Evolutionary conservation across 2,888 invertebrate genomes (phyloP), one percentile per base, ranked within the genome.

Genomic region (Hylaea fasciaria): DNA sequence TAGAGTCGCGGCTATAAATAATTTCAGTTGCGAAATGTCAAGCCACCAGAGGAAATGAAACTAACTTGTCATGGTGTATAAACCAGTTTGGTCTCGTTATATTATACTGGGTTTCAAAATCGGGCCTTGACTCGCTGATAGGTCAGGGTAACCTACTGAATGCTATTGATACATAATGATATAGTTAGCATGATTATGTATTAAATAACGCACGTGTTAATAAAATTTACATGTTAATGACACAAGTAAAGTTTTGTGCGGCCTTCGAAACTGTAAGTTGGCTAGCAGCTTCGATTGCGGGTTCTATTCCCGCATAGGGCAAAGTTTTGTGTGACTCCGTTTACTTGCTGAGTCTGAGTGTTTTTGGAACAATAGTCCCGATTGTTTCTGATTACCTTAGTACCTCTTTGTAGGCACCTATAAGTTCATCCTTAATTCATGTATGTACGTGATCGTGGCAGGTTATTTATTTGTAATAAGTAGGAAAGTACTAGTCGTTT

Each of bases 101-200:
- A 54, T 55, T 54, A 53, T 52, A 57, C 43, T 46, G 49, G 41
- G 58, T 72, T 70, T 68, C 68, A 68, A 71, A 68, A 65, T 35
- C 17, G 39, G 54, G 57, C 71, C 74, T 70, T 73, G 71, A 62
- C 62, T 55, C 65, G 16, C 40, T 13, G 40, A 47, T 55, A 52
- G 65, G 65, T 64, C 70, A 70, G 61, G 69, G 70, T 17, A 44
- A 60, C 10, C 61, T 0, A 39, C 56, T 4, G 32, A 50, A 50
- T 37, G 52, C 37, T 56, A 58, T 62, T 58, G 55, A 56, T 56
- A 61, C 35, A 46, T 43, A 48, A 59, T 57, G 48, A 22, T 22
- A 61, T 47, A 62, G n/a, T n/a, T n/a, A n/a, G 35, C 37, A 66
- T 46, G 5, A 22, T 22, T 5, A 40, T n/a, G 32, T 49, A 43